Evolutionary conservation across 2,888 invertebrate genomes (phyloP).

Genomic region (Rhingia campestris): DNA sequence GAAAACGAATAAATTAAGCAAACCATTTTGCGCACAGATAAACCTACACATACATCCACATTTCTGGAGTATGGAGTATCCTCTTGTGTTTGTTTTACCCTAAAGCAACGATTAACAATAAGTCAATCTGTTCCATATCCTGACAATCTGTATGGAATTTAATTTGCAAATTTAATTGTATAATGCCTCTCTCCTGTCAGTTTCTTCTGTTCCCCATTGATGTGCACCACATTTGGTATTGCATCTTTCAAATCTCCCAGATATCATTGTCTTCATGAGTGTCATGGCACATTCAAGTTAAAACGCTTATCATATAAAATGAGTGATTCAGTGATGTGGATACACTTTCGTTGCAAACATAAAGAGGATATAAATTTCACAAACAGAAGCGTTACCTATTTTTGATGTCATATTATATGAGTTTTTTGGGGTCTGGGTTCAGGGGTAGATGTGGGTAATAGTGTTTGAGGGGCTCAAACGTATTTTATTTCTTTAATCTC

Average conservation of each 20-base stretch:
- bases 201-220: background rate
- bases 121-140: slow-evolving; percentile 27
- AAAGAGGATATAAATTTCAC: slow-evolving; percentile 48
- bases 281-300: slow-evolving; percentile 19
- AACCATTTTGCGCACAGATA: slow-evolving; percentile 17
- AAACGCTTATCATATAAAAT: slow-evolving; percentile 27
- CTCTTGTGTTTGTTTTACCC: background rate
- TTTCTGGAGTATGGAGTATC: background rate
- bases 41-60: background rate
- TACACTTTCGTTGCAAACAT: slow-evolving; percentile 42
- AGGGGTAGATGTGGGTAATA: background rate
- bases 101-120: slow-evolving; percentile 26
- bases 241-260: slow-evolving; percentile 20
- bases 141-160: slow-evolving; percentile 34
- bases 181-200: background rate
- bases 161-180: slow-evolving; percentile 58
- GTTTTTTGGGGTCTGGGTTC: background rate
- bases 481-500: background rate
- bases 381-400: slow-evolving; percentile 56
- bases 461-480: background rate
- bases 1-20: slow-evolving; percentile 32
- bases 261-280: background rate
- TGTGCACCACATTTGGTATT: background rate
- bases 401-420: slow-evolving; percentile 57
- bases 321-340: slow-evolving; percentile 30